Conservation (phyloP, 1,140 invertebrate species). For the Trissolcus basalis region DNA sequence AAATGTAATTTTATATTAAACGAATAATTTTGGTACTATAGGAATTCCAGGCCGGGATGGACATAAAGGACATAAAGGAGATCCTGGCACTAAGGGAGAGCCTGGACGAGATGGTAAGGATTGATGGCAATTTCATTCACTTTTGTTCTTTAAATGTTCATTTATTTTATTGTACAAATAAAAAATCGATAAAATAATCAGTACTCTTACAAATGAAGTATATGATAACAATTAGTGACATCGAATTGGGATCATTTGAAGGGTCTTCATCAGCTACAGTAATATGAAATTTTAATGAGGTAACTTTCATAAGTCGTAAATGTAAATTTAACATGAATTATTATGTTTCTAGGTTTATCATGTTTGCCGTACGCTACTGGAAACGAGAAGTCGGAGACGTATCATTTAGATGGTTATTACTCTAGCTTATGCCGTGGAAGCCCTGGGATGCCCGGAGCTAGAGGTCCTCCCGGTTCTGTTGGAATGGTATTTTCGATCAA, state of each 20-base stretch:
- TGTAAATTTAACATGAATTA: constrained; percentile 1
- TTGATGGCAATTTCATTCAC: no score
- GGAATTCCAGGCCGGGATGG: constrained; percentile 59
- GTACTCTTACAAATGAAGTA: no score
- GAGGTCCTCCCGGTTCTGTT: constrained; percentile 71
- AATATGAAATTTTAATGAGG: no score
- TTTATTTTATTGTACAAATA: no score
- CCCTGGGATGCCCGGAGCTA: constrained; percentile 70
- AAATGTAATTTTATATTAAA: no score
- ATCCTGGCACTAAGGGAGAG: constrained; percentile 59
- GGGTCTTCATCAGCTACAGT: no score
- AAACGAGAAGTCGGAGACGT: constrained; percentile 65
- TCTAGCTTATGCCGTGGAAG: constrained; percentile 43
- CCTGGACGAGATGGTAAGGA: constrained; percentile 43
- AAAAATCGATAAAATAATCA: no score
- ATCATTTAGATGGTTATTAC: constrained; percentile 32
- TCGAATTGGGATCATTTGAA: no score
- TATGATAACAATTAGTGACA: no score
- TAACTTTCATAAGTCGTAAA: no score
- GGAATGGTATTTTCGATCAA: constrained; percentile 63
- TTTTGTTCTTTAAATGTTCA: no score
- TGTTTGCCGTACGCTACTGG: constrained; percentile 78
- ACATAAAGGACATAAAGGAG: constrained; percentile 62
- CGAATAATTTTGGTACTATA: no score
- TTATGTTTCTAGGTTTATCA: constrained; percentile 54